Conservation (phyloP, 2,888 invertebrate genomes). For the Phalangium opilio region DNA sequence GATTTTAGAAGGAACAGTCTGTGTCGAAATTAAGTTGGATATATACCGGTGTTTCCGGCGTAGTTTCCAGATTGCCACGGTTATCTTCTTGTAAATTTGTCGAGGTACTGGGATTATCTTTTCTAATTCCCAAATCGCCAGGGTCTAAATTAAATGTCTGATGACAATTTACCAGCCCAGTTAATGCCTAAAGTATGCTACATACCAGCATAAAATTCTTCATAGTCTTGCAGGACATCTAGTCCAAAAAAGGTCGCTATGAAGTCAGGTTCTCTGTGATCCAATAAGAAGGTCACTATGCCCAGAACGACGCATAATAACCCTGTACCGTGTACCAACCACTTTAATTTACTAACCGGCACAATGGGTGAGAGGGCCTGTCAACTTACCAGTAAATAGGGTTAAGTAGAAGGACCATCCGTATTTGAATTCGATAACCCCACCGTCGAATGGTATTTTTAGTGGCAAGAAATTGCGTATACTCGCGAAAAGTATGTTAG, state of each 20-base stretch:
- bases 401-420: slow-evolving; percentile 41
- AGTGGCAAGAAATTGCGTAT: slow-evolving; percentile 38
- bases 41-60: background rate
- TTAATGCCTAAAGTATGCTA: background rate
- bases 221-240: slow-evolving; percentile 37
- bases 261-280: slow-evolving; percentile 34
- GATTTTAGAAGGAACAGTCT: background rate
- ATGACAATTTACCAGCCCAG: background rate
- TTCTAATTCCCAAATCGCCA: background rate
- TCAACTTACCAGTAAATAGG: slow-evolving; percentile 34
- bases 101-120: background rate
- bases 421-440: slow-evolving; percentile 32
- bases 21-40: background rate
- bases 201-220: slow-evolving; percentile 37
- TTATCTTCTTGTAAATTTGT: background rate
- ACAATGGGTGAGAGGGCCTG: no score
- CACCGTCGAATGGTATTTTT: slow-evolving; percentile 38
- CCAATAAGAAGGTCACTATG: slow-evolving; percentile 32
- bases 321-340: no score
- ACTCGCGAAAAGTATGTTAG: slow-evolving; percentile 38
- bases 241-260: slow-evolving; percentile 38
- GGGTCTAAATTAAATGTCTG: background rate
- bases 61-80: background rate
- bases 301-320: slow-evolving; percentile 36
- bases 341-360: no score